A percentile compares a stretch with the other conserved stretches of the same genome.
phyloP scores from a whole-genome alignment of 2,888 invertebrate genomes.

The Cephus nigrinus region DNA sequence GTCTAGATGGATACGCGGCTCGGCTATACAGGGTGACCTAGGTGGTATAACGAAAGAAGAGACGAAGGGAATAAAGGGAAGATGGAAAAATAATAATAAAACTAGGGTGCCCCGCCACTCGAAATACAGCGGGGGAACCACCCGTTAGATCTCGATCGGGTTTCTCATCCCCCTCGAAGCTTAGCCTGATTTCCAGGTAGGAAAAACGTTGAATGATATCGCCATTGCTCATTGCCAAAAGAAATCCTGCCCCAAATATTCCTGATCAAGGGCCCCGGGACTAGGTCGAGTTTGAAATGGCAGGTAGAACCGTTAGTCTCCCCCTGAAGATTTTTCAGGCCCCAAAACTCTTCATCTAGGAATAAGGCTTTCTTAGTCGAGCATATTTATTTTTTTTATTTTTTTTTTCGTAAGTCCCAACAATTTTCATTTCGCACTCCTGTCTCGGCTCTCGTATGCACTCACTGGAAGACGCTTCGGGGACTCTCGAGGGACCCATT shows the following conservation, averaged over 20 bases:
- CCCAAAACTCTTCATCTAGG: neutral
- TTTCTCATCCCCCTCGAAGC: constrained; percentile 32
- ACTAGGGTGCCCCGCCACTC: constrained; percentile 19
- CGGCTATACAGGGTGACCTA: neutral
- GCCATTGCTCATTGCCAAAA: constrained; percentile 15
- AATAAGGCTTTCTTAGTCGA: neutral
- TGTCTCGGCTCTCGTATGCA: neutral
- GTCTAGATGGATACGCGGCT: neutral
- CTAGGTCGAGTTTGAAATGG: constrained; percentile 16
- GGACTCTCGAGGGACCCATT: neutral
- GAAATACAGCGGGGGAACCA: constrained; percentile 20
- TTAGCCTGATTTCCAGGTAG: constrained; percentile 49
- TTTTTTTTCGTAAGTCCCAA: neutral
- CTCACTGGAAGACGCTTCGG: neutral
- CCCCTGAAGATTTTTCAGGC: constrained; percentile 9
- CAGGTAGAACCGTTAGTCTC: constrained; percentile 54
- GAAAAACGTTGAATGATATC: constrained; percentile 60
- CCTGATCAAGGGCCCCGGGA: constrained; percentile 42
- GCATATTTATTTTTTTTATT: neutral
- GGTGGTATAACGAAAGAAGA: constrained; percentile 1
- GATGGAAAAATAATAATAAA: constrained; percentile 17
- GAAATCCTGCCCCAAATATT: constrained; percentile 49
- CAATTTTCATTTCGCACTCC: neutral
- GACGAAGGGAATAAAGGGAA: constrained; percentile 13
- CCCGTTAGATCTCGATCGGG: constrained; percentile 45